Evolutionary conservation across 2,797 vertebrate species (phyloP), one percentile per base, ranked within the genome.

Genomic region (Hipposideros larvatus): DNA sequence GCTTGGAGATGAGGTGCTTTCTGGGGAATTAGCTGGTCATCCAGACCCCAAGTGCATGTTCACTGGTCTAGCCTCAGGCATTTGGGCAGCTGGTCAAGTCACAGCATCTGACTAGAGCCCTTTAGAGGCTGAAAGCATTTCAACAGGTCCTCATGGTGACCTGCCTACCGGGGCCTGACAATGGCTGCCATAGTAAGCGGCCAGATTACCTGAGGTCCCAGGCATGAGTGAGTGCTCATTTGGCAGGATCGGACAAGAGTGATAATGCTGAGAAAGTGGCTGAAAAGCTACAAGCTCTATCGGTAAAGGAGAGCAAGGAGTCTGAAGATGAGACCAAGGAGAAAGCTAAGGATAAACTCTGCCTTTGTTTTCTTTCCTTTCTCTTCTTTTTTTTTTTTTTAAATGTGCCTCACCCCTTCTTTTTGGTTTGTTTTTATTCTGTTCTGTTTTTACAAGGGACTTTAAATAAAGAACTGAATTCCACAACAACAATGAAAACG

Each of bases 221-320:
- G 22, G 28, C 5, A 2, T 31, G 24, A 75, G 34, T 24, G 9
- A 2, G 11, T 16, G 14, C 22, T 18, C n/a, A 0, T 18, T 14
- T 34, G 55, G 57, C 98, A 99, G 98, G 98, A 97, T 95, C 91
- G 71, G 98, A 98, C 97, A 98, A 98, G 98, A 98, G 98, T 43
- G 99, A 99, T 95, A 98, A 98, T n/a, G 98, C 99, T 55, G 99
- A 99, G 98, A 99, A 99, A 98, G 99, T 99, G 98, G 99, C 99
- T 37, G 99, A 99, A 98, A 99, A 99, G 98, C 98, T 99, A 98
- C 99, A 99, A 98, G 99, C 99, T 90, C 99, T 99, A 83, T 99
- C 99, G 6, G 99, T 99, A 98, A 99, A 99, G 65, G 99, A 99
- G 96, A 98, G 95, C 95, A 99, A 99, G 80, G 99, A 98, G 95